phyloP scores from a whole-genome alignment of 2,797 vertebrate genomes.

The Mormyrops attenuatus region DNA sequence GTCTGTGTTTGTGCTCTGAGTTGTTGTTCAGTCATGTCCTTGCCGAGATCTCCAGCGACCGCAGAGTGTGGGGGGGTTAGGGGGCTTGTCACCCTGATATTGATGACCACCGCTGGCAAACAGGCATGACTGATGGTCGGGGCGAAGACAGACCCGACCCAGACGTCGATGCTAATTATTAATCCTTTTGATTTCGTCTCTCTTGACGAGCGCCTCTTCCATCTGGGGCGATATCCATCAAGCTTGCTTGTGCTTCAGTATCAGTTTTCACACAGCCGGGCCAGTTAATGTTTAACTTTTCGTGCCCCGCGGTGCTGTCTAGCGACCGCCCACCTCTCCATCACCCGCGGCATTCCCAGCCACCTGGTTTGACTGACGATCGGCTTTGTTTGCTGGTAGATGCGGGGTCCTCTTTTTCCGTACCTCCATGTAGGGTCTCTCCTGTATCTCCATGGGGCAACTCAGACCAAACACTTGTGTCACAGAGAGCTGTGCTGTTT shows the following conservation, averaged over 20 bases:
- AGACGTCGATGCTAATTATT: constrained; percentile 40
- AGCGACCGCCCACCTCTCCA: constrained; percentile 33
- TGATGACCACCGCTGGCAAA: constrained; percentile 41
- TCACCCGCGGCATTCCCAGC: constrained; percentile 22
- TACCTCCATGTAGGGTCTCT: constrained; percentile 28
- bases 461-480: constrained; percentile 13
- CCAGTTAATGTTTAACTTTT: constrained; percentile 52
- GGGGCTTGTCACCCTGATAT: constrained; percentile 39
- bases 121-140: constrained; percentile 35
- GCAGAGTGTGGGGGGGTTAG: constrained; percentile 32
- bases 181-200: constrained; percentile 44
- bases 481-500: constrained; percentile 4
- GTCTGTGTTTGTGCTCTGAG: constrained; percentile 24
- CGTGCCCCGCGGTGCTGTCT: constrained; percentile 13
- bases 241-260: constrained; percentile 38
- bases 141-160: constrained; percentile 35
- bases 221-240: constrained; percentile 45
- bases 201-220: constrained; percentile 31
- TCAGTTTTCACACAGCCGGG: constrained; percentile 37
- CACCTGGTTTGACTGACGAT: constrained; percentile 27
- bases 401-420: constrained; percentile 26
- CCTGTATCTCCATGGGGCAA: not conserved
- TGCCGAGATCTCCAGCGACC: constrained; percentile 37
- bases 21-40: constrained; percentile 26
- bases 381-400: constrained; percentile 42